Evolutionary conservation across 2,113 vertebrate genomes (phyloP).

Genomic region (Saccopteryx bilineata): DNA sequence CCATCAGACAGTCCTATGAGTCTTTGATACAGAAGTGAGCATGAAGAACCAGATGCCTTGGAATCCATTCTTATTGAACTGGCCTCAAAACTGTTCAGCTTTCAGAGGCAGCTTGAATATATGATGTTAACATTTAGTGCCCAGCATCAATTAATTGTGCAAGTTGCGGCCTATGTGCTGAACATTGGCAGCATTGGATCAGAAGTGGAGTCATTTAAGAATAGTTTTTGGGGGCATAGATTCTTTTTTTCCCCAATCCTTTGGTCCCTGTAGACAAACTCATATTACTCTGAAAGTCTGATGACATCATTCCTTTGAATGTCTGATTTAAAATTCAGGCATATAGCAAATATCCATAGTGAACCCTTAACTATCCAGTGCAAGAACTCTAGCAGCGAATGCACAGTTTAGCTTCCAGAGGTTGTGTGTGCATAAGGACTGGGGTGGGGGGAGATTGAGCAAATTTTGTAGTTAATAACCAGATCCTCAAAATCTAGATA

Average conservation of each 20-base stretch:
- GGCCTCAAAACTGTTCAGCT: background rate
- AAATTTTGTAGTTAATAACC: background rate
- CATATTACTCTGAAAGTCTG: background rate
- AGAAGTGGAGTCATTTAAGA: background rate
- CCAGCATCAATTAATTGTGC: background rate
- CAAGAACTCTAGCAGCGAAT: background rate
- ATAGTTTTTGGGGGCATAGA: background rate
- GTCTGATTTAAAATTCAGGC: background rate
- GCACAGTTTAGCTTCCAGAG: background rate
- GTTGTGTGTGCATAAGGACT: background rate
- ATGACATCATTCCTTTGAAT: background rate
- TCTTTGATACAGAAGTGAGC: background rate
- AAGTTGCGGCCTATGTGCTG: background rate
- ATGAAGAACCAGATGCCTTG: background rate
- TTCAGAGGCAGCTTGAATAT: background rate
- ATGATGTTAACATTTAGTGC: background rate
- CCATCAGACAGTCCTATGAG: background rate
- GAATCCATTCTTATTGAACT: background rate
- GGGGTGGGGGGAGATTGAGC: too few species aligned
- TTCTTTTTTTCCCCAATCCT: background rate
- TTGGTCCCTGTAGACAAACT: background rate
- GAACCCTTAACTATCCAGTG: background rate
- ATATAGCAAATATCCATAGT: background rate
- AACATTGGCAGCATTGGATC: background rate
- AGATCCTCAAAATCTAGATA: background rate